Conservation (phyloP, 2,797 vertebrate genomes). For the Macropodus opercularis region DNA sequence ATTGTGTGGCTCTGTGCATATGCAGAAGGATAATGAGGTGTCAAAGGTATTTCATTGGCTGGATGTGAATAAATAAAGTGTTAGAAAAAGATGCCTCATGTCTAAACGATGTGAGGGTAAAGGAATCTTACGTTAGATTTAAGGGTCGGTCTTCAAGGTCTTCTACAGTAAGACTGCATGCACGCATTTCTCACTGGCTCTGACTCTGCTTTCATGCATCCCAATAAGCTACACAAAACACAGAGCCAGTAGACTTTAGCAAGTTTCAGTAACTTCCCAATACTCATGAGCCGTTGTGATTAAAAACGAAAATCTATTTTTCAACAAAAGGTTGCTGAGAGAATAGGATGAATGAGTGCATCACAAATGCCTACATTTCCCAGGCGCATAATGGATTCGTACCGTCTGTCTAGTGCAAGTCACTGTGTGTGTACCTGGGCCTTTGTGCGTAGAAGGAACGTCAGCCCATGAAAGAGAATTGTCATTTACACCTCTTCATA, state of each 20-base stretch:
- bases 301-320: no score
- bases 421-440: conserved; percentile 24
- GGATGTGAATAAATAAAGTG: not conserved
- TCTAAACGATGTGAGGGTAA: no score
- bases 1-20: not conserved
- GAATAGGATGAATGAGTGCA: no score
- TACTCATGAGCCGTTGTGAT: not conserved
- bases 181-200: no score
- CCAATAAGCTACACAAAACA: not conserved
- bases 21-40: not conserved
- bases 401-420: conserved; percentile 49
- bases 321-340: no score
- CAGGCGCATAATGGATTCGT: conserved; percentile 7
- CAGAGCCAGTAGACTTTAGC: not conserved
- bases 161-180: no score
- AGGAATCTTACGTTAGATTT: no score
- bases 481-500: conserved; percentile 42
- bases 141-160: no score
- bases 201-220: no score
- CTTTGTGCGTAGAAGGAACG: conserved; percentile 51
- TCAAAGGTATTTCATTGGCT: conserved; percentile 8
- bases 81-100: not conserved
- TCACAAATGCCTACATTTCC: conserved; percentile 18
- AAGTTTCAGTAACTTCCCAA: not conserved
- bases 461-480: conserved; percentile 42